These are phyloP conservation scores for Eupithecia insigniata DNA, from an alignment of 2,888 invertebrate genomes.

Conservation along the genomic window DNA sequence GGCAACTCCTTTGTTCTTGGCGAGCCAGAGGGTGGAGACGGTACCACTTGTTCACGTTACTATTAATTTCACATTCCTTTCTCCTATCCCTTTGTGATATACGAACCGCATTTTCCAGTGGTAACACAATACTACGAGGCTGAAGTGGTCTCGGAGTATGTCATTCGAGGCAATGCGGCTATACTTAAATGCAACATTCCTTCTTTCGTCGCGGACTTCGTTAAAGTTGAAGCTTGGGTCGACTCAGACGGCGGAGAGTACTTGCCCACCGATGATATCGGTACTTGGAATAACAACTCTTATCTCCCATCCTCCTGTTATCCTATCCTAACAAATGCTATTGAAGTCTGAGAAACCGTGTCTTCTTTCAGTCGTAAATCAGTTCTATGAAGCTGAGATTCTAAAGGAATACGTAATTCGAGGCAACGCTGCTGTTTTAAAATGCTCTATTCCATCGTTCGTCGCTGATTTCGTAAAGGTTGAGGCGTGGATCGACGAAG, in stretches of 20 bases:
- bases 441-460: conserved; percentile 95
- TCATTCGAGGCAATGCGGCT: conserved; percentile 94
- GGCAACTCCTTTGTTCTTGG: conserved; percentile 80
- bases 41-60: conserved; percentile 53
- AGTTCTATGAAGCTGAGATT: conserved; percentile 95
- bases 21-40: conserved; percentile 67
- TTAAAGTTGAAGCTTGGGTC: conserved; percentile 93
- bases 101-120: conserved; percentile 82
- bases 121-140: conserved; percentile 95
- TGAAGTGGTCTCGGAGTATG: conserved; percentile 95
- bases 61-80: conserved; percentile 35
- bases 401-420: conserved; percentile 95
- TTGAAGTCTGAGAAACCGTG: conserved; percentile 34
- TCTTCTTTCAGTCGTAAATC: conserved; percentile 86
- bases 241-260: conserved; percentile 88
- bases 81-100: conserved; percentile 36
- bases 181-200: conserved; percentile 95
- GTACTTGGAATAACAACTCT: conserved; percentile 74
- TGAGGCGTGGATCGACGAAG: conserved; percentile 90
- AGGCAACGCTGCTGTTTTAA: conserved; percentile 93
- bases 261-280: conserved; percentile 88
- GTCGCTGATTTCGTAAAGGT: conserved; percentile 96
- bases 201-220: conserved; percentile 95
- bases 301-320: conserved; percentile 37
- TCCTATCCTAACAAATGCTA: conserved; percentile 31